Evolutionary conservation across 2,888 invertebrate species (phyloP), one percentile per base, ranked within the genome.

Genomic region (Brachypterus glaber): DNA sequence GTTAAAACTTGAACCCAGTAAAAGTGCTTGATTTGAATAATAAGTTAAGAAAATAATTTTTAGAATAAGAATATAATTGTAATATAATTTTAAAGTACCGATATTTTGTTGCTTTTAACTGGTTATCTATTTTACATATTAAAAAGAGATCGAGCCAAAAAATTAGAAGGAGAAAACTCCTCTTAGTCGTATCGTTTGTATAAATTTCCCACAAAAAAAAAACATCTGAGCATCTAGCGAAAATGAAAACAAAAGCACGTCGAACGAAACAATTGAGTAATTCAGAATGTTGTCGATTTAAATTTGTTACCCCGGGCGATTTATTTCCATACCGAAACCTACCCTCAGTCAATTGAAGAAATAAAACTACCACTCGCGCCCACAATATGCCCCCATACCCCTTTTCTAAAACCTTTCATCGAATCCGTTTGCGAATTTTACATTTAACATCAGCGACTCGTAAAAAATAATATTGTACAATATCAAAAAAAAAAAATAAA

Each of bases 241-340:
- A 46, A 49, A 47, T 37, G 47, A 49, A 49, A 49, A 49, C 49
- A 49, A 49, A 49, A 49, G 49, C 49, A 49, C 47, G 47, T 49
- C 44, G 47, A 46, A 46, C 46, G 48, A 47, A 49, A 49, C 49
- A 49, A 49, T 49, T 54, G 51, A 49, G 54, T 52, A 51, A 54
- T 50, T 44, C 47, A 48, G 47, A 46, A 45, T 49, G 52, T 52
- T 60, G 60, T 62, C 61, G 61, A 62, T 62, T 61, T 61, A 56
- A 60, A 59, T 57, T 54, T 41, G 44, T 49, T 47, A 46, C 49
- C 46, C 46, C 37, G 41, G 49, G 49, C 49, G 49, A 46, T 49
- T 49, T 43, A 46, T 49, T 47, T 45, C n/a, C 45, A 47, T 47
- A 47, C 43, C 47, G 44, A 42, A 47, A 45, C 46, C 40, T 32